phyloP scores from a whole-genome alignment of 2,113 vertebrate genomes.

The Alethe castanea region DNA sequence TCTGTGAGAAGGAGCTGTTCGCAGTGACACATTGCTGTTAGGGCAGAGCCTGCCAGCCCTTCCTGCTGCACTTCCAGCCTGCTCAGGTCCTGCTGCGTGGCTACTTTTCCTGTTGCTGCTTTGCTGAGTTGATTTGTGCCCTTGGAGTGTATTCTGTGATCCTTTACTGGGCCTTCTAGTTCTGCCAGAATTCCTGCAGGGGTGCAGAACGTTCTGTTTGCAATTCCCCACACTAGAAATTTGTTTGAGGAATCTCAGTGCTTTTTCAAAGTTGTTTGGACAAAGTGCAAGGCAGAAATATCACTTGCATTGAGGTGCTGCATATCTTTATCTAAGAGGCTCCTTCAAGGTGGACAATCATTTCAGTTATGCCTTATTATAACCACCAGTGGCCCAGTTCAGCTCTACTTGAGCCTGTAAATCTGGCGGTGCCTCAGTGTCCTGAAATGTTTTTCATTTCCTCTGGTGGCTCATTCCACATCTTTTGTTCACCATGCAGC shows the following conservation, averaged over 20 bases:
- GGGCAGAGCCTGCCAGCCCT: neutral
- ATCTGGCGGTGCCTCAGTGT: neutral
- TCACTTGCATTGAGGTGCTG: neutral
- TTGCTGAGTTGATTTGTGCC: neutral
- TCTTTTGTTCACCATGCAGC: neutral
- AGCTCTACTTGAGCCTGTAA: neutral
- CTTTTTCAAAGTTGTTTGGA: neutral
- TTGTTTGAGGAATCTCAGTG: neutral
- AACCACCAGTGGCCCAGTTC: neutral
- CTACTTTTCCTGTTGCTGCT: neutral
- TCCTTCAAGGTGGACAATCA: neutral
- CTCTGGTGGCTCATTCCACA: neutral
- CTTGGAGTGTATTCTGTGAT: neutral
- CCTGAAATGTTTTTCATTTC: neutral
- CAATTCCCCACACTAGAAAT: neutral
- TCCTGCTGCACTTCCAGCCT: neutral
- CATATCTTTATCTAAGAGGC: accelerated
- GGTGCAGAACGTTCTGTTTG: neutral
- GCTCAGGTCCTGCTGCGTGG: neutral
- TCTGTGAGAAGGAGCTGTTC: neutral
- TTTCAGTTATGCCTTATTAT: neutral
- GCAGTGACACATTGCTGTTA: neutral
- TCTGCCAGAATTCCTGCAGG: neutral
- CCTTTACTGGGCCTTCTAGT: neutral
- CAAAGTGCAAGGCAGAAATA: neutral